phyloP scores from a whole-genome alignment of 2,797 vertebrate genomes.

The Sebastes iracundus region DNA sequence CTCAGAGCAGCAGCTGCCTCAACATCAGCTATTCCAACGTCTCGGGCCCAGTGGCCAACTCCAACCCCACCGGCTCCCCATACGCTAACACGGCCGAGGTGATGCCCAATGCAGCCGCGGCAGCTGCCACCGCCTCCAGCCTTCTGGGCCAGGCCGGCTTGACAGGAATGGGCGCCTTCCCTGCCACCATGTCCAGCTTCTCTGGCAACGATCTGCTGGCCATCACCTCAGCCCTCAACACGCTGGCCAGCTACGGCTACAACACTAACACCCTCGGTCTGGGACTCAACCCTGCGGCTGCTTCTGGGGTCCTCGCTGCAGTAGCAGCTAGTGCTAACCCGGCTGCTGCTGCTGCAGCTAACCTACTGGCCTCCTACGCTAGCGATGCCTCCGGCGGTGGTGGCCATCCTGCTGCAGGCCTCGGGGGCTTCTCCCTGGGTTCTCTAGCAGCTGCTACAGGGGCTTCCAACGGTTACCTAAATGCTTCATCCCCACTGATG shows the following conservation, averaged over 20 bases:
- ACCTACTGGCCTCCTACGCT: conserved; percentile 92
- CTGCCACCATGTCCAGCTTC: conserved; percentile 90
- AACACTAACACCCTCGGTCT: conserved; percentile 94
- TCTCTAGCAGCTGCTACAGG: conserved; percentile 90
- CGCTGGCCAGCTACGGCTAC: conserved; percentile 95
- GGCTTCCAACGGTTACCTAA: conserved; percentile 92
- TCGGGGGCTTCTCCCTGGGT: conserved; percentile 89
- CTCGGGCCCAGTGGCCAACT: conserved; percentile 94
- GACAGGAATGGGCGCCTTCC: conserved; percentile 90
- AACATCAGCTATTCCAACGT: conserved; percentile 97
- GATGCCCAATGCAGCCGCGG: conserved; percentile 87
- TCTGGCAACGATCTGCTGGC: conserved; percentile 94
- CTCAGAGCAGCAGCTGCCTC: conserved; percentile 95
- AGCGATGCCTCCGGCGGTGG: conserved; percentile 86
- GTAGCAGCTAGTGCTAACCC: conserved; percentile 93
- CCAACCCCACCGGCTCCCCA: conserved; percentile 95
- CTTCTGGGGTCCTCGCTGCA: conserved; percentile 91
- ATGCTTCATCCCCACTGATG: conserved; percentile 89
- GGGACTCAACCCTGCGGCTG: conserved; percentile 91
- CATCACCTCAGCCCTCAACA: conserved; percentile 96
- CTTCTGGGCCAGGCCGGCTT: conserved; percentile 91
- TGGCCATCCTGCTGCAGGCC: conserved; percentile 84
- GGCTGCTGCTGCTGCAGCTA: conserved; percentile 91
- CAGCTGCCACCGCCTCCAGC: conserved; percentile 89
- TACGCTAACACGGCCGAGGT: conserved; percentile 93